These are phyloP conservation scores for Drosophila incognita DNA, from an alignment of 2,888 invertebrate species.

Conservation along the genomic window DNA sequence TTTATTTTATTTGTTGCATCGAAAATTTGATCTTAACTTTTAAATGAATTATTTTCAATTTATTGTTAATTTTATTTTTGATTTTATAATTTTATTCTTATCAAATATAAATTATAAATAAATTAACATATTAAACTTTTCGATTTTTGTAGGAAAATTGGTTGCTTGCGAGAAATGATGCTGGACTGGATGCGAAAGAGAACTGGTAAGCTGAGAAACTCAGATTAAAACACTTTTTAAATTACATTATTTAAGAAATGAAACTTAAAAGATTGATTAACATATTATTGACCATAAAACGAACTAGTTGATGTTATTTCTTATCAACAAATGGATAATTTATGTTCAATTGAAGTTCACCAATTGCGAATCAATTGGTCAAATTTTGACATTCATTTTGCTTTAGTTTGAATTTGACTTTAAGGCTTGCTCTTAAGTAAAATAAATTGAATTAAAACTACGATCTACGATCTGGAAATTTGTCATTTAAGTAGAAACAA, in stretches of 20 bases:
- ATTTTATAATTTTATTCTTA: background rate
- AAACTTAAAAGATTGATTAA: conserved; percentile 34
- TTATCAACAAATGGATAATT: conserved; percentile 21
- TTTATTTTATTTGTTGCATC: background rate
- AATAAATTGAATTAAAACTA: background rate
- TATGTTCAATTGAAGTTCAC: conserved; percentile 4
- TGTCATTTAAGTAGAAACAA: background rate
- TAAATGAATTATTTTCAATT: background rate
- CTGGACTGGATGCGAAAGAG: too few species aligned
- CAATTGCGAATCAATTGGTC: background rate
- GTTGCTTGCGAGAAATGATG: background rate
- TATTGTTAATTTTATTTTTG: too few species aligned
- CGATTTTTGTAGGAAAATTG: background rate
- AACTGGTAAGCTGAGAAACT: background rate
- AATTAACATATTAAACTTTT: background rate
- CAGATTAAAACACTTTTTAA: too few species aligned
- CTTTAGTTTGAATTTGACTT: background rate
- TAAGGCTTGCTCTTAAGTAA: background rate
- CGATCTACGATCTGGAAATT: background rate
- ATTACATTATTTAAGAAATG: background rate
- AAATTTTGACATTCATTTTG: background rate
- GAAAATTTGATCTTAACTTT: background rate
- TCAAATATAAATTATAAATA: background rate
- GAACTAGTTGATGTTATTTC: conserved; percentile 6
- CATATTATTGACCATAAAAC: conserved; percentile 18